Evolutionary conservation across 2,797 vertebrate species (phyloP).

Genomic region (Bradypus variegatus): DNA sequence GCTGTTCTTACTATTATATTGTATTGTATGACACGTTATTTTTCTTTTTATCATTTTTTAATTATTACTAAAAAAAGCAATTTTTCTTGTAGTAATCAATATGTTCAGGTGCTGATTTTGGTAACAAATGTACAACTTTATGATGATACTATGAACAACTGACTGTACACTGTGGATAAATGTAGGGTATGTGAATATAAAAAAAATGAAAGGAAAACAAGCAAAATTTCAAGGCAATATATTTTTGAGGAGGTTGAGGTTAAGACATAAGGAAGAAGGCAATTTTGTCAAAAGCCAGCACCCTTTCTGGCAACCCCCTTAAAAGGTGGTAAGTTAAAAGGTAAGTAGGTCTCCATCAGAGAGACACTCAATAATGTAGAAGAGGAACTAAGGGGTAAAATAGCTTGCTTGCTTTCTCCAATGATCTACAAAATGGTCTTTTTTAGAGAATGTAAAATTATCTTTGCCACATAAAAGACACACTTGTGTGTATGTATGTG

Average conservation of each 20-base stretch:
- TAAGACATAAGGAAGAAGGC: slow-evolving; percentile 34
- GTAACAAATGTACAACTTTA: no score
- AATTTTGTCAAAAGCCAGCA: slow-evolving; percentile 29
- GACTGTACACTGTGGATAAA: no score
- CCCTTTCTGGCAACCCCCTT: background rate
- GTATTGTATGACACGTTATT: no score
- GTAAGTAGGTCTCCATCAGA: background rate
- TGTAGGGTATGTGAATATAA: no score
- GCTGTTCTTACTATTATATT: no score
- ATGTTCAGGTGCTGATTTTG: no score
- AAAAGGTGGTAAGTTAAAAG: slow-evolving; percentile 25
- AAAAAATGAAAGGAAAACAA: slow-evolving; percentile 42
- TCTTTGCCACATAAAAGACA: background rate
- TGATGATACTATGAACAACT: no score
- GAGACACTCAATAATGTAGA: slow-evolving; percentile 32
- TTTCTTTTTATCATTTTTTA: no score
- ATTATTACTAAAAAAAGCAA: no score
- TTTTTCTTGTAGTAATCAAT: no score
- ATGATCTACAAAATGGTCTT: background rate
- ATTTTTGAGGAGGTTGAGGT: slow-evolving; percentile 24
- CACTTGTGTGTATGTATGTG: background rate
- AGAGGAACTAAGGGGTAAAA: background rate
- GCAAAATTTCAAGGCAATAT: background rate
- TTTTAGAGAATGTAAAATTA: slow-evolving; percentile 10
- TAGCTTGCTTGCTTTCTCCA: background rate